A percentile compares a stretch with the other conserved stretches of the same genome.
Evolutionary conservation across 2,888 invertebrate genomes (phyloP).

Genomic region (Drosophila hamatofila): DNA sequence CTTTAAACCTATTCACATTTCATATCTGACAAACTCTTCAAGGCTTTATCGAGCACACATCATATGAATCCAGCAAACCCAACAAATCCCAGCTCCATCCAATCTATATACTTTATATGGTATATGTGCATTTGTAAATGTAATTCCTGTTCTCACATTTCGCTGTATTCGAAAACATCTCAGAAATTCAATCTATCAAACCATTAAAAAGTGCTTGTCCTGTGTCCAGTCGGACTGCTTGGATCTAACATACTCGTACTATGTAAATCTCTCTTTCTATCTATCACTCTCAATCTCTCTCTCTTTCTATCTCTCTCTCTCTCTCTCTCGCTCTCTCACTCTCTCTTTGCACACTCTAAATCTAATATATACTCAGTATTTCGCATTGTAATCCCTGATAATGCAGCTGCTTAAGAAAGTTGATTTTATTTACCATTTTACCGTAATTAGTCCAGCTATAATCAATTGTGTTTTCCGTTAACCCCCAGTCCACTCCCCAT

Average conservation of each 20-base stretch:
- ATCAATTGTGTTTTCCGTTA: constrained; percentile 8
- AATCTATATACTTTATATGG: constrained; percentile 8
- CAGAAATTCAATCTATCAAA: not conserved
- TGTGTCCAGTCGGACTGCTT: constrained; percentile 14
- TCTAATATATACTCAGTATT: constrained; percentile 6
- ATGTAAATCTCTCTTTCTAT: constrained; percentile 7
- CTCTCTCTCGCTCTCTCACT: not conserved
- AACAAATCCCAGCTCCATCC: constrained; percentile 5
- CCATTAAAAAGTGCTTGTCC: constrained; percentile 11
- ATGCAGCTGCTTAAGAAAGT: constrained; percentile 23
- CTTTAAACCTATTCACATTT: constrained; percentile 1
- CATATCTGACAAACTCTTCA: constrained; percentile 4
- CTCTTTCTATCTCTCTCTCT: not conserved
- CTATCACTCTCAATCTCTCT: not conserved
- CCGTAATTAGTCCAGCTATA: constrained; percentile 31
- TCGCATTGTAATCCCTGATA: constrained; percentile 14
- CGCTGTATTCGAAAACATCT: constrained; percentile 29
- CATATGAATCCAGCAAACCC: constrained; percentile 5
- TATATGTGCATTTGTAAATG: constrained; percentile 1
- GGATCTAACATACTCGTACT: not conserved
- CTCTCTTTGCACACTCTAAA: constrained; percentile 26
- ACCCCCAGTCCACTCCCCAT: constrained; percentile 4
- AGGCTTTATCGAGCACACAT: constrained; percentile 22
- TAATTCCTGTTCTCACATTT: constrained; percentile 19
- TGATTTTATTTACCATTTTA: constrained; percentile 13